A percentile compares a stretch with the other conserved stretches of the same genome.
These are phyloP conservation scores for Picathartes gymnocephalus DNA, from an alignment of 2,113 vertebrate species.

Conservation along the genomic window DNA sequence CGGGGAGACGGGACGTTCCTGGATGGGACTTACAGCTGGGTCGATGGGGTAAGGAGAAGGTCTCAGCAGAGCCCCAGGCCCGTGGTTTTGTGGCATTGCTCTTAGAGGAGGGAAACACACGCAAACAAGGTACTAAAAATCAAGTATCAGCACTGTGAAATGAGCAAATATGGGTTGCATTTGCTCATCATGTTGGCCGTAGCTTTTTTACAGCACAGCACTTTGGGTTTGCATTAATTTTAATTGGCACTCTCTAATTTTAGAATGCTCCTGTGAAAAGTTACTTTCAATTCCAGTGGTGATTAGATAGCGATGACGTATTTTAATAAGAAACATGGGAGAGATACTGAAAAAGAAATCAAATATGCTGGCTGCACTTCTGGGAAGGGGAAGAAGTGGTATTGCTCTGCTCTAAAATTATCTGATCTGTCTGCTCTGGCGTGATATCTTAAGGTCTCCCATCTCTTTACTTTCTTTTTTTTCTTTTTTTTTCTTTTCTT, in stretches of 20 bases:
- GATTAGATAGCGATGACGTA: background rate
- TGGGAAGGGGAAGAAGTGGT: background rate
- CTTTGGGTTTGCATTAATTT: background rate
- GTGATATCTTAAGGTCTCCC: background rate
- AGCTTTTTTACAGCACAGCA: background rate
- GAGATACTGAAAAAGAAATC: background rate
- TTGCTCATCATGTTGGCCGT: background rate
- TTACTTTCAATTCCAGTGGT: background rate
- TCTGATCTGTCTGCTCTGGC: background rate
- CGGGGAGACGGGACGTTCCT: background rate
- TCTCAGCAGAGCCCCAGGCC: background rate
- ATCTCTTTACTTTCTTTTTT: background rate
- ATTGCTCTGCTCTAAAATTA: background rate
- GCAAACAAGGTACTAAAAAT: background rate
- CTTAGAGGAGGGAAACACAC: background rate
- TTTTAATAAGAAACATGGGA: slow-evolving; percentile 32
- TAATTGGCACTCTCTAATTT: background rate
- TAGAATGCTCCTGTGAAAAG: slow-evolving; percentile 28
- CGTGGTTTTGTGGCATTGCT: background rate
- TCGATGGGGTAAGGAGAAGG: background rate
- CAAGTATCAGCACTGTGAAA: background rate
- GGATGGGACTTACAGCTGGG: background rate
- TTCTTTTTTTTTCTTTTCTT: background rate
- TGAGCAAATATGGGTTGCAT: background rate
- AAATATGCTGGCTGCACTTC: background rate